These are phyloP conservation scores for Calosoma granatense DNA, from an alignment of 1,140 invertebrate genomes.

Conservation along the genomic window DNA sequence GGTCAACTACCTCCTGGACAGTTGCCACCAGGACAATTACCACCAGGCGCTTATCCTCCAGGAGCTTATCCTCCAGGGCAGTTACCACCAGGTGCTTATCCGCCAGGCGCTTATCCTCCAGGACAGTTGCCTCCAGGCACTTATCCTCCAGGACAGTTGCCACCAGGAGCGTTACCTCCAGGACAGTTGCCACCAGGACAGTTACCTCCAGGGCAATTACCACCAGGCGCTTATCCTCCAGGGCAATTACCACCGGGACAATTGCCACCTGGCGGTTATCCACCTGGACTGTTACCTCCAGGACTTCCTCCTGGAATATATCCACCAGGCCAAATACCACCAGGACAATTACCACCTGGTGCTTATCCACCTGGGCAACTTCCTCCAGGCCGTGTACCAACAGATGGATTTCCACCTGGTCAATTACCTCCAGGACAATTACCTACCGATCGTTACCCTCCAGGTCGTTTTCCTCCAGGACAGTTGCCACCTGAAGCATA, in stretches of 20 bases:
- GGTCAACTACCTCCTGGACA: slow-evolving; percentile 16
- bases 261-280: background rate
- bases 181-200: slow-evolving; percentile 14
- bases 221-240: background rate
- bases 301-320: slow-evolving; percentile 12
- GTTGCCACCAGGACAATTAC: slow-evolving; percentile 13
- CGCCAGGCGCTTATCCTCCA: background rate
- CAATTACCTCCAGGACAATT: background rate
- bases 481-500: slow-evolving; percentile 15
- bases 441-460: background rate
- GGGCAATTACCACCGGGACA: background rate
- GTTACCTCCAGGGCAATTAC: slow-evolving; percentile 13
- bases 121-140: background rate
- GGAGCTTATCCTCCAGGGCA: slow-evolving; percentile 9
- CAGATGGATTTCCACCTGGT: background rate
- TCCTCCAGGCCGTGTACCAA: background rate
- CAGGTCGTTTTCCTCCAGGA: slow-evolving; percentile 2
- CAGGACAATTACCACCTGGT: slow-evolving; percentile 1
- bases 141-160: background rate
- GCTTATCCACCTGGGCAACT: slow-evolving; percentile 13
- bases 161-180: slow-evolving; percentile 11
- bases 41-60: slow-evolving; percentile 9
- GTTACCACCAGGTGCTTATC: background rate
- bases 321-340: background rate
- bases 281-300: slow-evolving; percentile 9